Base-by-base conservation (phyloP, 1,140 invertebrate species). In the Drosophila ficusphila region DNA sequence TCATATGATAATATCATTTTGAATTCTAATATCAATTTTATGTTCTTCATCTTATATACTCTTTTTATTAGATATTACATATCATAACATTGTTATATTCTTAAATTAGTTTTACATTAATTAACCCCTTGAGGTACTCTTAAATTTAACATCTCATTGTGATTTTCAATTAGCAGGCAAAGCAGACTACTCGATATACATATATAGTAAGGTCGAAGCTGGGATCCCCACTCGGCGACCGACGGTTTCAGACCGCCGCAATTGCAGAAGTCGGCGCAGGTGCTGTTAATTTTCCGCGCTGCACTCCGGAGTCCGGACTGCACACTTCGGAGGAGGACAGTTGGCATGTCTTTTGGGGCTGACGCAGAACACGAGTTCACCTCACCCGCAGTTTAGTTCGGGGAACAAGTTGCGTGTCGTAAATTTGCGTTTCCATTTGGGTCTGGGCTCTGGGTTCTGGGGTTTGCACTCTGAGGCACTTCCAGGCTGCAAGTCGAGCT, bases 391-490 rank as follows among this genome's bases (percentile, higher is more conserved):
- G 67, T 44, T 56, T 48, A 38, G n/a, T n/a, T n/a, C n/a, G n/a
- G 31, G 8, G 46, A 67, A 65, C 64, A 78, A 83, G 79, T 82
- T 82, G 78, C 78, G 78, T 82, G 78, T 65, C 79, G 79, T 82
- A 82, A 82, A 82, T 82, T 82, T 82, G 56, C 64, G 67, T 76
- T 68, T 49, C 42, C 73, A 11, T 46, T 64, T 42, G 12, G 49
- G 44, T 39, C 29, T 53, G 36, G 34, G 39, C 11, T 36, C 27
- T n/a, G 8, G 18, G 57, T n/a, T n/a, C n/a, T n/a, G n/a, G n/a
- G n/a, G 44, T 39, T 41, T 53, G 36, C 51, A 53, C 11, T 36
- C 27, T n/a, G 8, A 23, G 57, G 51, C 12, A 42, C 39, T 52
- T 52, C 14, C 34, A 53, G 19, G 5, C 67, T 53, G 6, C 1